These are phyloP conservation scores for Dryas iulia DNA, from an alignment of 1,140 invertebrate species.

Conservation along the genomic window DNA sequence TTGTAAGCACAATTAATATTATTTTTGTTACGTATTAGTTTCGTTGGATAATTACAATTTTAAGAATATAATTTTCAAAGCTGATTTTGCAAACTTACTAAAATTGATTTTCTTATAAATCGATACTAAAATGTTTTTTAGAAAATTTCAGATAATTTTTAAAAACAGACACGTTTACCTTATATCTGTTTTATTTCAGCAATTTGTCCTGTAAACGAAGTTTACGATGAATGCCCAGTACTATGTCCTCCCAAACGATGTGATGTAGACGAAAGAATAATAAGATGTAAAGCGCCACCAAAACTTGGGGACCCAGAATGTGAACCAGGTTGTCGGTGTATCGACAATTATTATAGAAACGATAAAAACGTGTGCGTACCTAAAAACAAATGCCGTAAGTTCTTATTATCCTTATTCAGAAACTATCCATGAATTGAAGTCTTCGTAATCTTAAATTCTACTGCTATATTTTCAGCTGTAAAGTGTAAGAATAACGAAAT, in stretches of 20 bases:
- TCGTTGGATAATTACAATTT: too few relatives aligned
- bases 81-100: too few relatives aligned
- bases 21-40: too few relatives aligned
- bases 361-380: slow-evolving; percentile 35
- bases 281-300: slow-evolving; percentile 18
- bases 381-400: slow-evolving; percentile 34
- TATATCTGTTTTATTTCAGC: neutral
- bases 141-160: too few relatives aligned
- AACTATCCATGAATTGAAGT: too few relatives aligned
- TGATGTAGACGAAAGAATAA: slow-evolving; percentile 23
- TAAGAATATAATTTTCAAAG: too few relatives aligned
- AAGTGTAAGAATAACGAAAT: slow-evolving; percentile 29
- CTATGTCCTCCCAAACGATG: slow-evolving; percentile 29
- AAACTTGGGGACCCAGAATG: slow-evolving; percentile 25
- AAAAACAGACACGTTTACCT: too few relatives aligned
- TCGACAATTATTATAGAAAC: slow-evolving; percentile 39
- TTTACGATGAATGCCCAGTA: slow-evolving; percentile 20
- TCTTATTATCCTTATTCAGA: too few relatives aligned
- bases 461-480: neutral
- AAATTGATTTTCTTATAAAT: too few relatives aligned
- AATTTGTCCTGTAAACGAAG: slow-evolving; percentile 20
- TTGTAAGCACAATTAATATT: too few relatives aligned
- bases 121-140: too few relatives aligned
- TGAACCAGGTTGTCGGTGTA: slow-evolving; percentile 41
- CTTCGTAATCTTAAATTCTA: too few relatives aligned